Evolutionary conservation across 2,888 invertebrate genomes (phyloP).

Genomic region (Oscheius sp.): DNA sequence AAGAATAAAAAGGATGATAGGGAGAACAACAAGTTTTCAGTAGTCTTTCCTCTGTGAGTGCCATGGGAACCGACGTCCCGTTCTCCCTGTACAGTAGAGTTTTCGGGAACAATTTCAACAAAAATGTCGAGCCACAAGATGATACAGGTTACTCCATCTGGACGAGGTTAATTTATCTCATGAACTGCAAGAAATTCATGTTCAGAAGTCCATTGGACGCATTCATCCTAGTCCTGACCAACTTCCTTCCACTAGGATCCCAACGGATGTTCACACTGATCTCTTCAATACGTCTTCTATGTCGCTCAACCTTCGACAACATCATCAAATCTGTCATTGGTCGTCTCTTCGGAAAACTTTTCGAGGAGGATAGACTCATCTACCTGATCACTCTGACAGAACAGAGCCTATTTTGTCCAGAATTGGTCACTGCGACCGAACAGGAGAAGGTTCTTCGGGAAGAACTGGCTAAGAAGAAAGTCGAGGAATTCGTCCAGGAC

Average conservation of each 20-base stretch:
- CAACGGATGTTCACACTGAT: conserved; percentile 24
- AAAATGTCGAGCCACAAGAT: neutral
- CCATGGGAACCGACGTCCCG: conserved; percentile 19
- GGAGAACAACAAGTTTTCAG: conserved; percentile 23
- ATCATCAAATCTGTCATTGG: conserved; percentile 17
- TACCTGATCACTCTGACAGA: conserved; percentile 53
- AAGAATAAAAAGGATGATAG: neutral
- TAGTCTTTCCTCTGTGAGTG: conserved; percentile 39
- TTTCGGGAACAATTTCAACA: conserved; percentile 39
- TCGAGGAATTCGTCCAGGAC: conserved; percentile 55
- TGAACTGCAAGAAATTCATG: neutral
- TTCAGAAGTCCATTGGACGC: conserved; percentile 26
- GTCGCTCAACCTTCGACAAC: conserved; percentile 32
- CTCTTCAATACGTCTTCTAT: conserved; percentile 15
- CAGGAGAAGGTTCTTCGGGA: conserved; percentile 65
- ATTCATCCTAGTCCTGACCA: conserved; percentile 17
- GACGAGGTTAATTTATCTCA: conserved; percentile 1
- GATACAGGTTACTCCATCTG: conserved; percentile 11
- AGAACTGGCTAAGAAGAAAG: conserved; percentile 62
- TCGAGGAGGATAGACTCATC: conserved; percentile 40
- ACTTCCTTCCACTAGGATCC: conserved; percentile 7
- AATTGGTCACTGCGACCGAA: conserved; percentile 51
- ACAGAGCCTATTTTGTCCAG: conserved; percentile 54
- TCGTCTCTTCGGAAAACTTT: conserved; percentile 14
- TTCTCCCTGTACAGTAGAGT: conserved; percentile 34